A percentile compares a stretch with the other conserved stretches of the same genome.
phyloP scores from a whole-genome alignment of 2,113 vertebrate species.

The Megalops atlanticus region DNA sequence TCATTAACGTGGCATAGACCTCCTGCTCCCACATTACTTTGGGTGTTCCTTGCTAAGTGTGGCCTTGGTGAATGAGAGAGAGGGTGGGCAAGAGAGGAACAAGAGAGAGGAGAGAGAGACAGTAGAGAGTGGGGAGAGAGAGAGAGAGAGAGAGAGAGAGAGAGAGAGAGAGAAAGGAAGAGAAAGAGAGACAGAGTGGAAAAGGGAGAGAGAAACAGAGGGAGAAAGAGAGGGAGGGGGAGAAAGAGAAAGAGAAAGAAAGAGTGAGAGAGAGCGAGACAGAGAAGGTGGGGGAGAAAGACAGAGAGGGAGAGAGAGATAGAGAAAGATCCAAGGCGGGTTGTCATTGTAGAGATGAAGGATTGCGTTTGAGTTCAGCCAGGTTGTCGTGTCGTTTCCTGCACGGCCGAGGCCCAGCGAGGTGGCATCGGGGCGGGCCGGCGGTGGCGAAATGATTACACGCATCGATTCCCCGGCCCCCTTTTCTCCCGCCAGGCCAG shows the following conservation, averaged over 20 bases:
- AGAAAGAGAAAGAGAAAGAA: background rate
- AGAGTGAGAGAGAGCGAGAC: background rate
- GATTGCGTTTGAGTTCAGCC: background rate
- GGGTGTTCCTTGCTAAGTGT: too few species aligned
- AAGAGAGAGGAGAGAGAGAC: conserved; percentile 5
- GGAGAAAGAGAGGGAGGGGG: background rate
- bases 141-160: background rate
- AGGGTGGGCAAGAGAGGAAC: conserved; percentile 1
- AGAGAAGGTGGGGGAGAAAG: background rate
- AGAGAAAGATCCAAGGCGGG: background rate
- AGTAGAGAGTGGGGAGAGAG: background rate
- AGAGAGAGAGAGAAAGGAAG: background rate
- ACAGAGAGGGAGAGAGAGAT: background rate
- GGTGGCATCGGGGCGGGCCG: background rate
- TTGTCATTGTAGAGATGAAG: background rate
- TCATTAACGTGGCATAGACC: background rate
- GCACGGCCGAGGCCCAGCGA: background rate
- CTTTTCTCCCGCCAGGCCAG: background rate
- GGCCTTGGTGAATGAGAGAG: conserved; percentile 26
- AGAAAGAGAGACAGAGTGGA: background rate
- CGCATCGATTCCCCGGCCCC: background rate
- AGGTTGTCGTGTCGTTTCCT: background rate
- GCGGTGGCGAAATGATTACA: background rate
- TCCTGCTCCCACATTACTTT: background rate
- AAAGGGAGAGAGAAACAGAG: background rate